Conservation (phyloP, 2,113 vertebrate genomes). For the Chelonoidis abingdonii region DNA sequence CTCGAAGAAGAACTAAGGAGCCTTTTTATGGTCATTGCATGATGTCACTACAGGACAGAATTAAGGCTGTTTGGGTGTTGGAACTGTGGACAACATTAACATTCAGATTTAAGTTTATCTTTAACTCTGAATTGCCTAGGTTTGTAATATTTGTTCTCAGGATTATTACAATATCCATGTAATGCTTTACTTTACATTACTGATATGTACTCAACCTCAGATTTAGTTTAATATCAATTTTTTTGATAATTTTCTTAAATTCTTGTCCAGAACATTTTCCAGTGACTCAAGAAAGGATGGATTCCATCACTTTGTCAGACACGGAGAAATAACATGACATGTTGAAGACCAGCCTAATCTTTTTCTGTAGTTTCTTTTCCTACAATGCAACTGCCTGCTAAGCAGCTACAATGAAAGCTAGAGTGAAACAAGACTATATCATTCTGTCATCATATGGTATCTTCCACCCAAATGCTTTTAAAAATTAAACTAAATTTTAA, state of each 20-base stretch:
- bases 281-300: neutral
- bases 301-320: neutral
- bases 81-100: neutral
- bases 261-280: neutral
- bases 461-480: neutral
- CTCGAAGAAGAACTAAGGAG: too few species aligned
- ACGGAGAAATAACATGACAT: neutral
- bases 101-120: neutral
- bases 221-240: neutral
- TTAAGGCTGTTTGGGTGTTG: neutral
- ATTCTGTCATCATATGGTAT: neutral
- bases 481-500: conserved; percentile 6
- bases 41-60: too few species aligned
- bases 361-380: neutral
- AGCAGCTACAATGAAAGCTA: neutral
- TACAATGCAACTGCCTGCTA: neutral
- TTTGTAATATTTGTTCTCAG: neutral
- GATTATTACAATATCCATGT: neutral
- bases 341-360: neutral
- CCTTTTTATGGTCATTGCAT: too few species aligned
- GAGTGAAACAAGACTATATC: rapidly evolving
- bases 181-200: neutral
- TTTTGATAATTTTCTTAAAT: neutral
- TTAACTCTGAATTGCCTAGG: conserved; percentile 1
- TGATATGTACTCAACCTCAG: neutral